Base-by-base conservation (phyloP, 1,140 invertebrate genomes). In the Heterodera carotae region DNA sequence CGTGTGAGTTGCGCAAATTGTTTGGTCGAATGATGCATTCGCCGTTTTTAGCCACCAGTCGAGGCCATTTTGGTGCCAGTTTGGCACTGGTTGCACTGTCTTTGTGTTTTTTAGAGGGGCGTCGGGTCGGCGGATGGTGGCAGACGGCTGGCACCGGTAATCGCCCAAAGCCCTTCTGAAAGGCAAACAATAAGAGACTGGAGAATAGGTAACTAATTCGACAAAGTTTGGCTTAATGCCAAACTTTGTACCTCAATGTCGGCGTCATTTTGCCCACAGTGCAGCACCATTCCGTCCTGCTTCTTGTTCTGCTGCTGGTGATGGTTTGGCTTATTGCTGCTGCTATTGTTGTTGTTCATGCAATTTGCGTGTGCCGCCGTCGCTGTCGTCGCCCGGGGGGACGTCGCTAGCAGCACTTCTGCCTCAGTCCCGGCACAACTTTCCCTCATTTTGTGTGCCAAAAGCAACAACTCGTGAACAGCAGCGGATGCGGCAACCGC, bases 11-110 rank as follows among this genome's bases (percentile, higher is more conserved):
- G 48, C 74, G 81, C n/a, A 78, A 15, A 59, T 83, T 74, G 53
- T 72, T 76, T 8, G 83, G 83, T 39, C 71, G 25, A n/a, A 83
- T 74, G n/a, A 84, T 74, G 62, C 83, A 84, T 56, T 84, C 83
- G 34, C 82, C 82, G 39, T 83, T 75, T 36, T 83, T 83, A 12
- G 80, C 83, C 18, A 83, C 82, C 2, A 83, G 69, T 1, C 82
- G 73, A 33, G 79, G 71, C 56, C 59, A 48, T 31, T 48, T 71
- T 48, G 15, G 36, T 56, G 22, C 18, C 31, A 53, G 7, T 48
- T 53, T 53, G 39, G 39, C 29, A 43, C 31, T 71, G 18, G 18
- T 43, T 43, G 33, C 15, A 29, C 69, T 48, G 48, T 71, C 7
- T 33, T 33, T 48, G 34, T 27, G 43, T 29, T 56, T n/a, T 48